Percentiles rank a stretch among this genome's conserved stretches.
Conservation (phyloP, 2,888 invertebrate genomes). For the Camptogramma bilineatum region DNA sequence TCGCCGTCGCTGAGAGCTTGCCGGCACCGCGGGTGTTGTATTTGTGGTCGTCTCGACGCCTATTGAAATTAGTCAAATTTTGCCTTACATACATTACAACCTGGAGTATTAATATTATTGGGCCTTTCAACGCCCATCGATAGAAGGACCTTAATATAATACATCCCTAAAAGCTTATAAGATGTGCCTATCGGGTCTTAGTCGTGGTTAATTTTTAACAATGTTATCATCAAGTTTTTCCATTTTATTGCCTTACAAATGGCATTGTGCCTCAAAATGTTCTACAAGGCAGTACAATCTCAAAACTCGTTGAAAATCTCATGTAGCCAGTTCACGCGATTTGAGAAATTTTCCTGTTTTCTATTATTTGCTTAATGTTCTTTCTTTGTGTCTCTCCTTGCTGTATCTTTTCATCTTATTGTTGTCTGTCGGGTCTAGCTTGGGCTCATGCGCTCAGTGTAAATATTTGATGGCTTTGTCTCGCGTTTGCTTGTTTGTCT, state of each 20-base stretch:
- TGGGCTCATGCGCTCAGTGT: not conserved
- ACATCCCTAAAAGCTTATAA: too few species aligned
- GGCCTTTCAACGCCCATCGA: too few species aligned
- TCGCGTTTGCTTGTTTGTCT: conserved; percentile 4
- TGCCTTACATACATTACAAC: too few species aligned
- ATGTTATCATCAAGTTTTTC: not conserved
- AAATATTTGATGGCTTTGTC: conserved; percentile 12
- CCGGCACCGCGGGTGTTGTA: too few species aligned
- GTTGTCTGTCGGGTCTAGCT: conserved; percentile 2
- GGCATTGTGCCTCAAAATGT: not conserved
- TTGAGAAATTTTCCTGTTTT: not conserved
- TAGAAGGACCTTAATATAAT: too few species aligned
- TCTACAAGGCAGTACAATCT: not conserved
- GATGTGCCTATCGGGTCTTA: too few species aligned
- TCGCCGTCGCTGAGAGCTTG: too few species aligned
- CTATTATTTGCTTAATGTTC: not conserved
- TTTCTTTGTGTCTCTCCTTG: not conserved
- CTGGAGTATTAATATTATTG: too few species aligned
- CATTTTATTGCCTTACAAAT: not conserved
- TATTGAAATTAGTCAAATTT: too few species aligned
- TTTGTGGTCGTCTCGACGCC: too few species aligned
- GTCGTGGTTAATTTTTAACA: not conserved
- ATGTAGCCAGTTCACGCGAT: not conserved
- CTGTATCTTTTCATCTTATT: conserved; percentile 6
- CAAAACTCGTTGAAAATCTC: conserved; percentile 1